Conservation (phyloP, 2,797 vertebrate genomes). For the Nannoperca obscura region DNA sequence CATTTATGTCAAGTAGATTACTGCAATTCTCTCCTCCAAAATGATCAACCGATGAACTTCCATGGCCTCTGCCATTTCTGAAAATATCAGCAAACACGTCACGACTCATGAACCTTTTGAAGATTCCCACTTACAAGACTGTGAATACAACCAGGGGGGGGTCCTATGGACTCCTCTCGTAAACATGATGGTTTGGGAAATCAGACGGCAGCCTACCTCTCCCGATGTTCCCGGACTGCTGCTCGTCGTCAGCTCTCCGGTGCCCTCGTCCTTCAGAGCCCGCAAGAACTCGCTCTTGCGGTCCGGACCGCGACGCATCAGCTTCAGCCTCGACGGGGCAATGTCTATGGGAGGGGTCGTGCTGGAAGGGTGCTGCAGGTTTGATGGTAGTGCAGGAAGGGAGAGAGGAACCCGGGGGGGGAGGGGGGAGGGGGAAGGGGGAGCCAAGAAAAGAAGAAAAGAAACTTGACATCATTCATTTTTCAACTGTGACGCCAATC, state of each 20-base stretch:
- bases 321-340: slow-evolving; percentile 93
- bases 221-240: slow-evolving; percentile 93
- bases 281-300: slow-evolving; percentile 98
- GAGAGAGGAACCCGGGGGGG: neutral
- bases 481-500: neutral
- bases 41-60: too few relatives aligned
- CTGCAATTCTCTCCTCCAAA: too few relatives aligned
- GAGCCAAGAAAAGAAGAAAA: neutral
- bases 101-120: too few relatives aligned
- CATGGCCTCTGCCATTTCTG: too few relatives aligned
- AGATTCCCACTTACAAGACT: too few relatives aligned
- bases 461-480: neutral
- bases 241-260: slow-evolving; percentile 92
- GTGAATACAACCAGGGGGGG: too few relatives aligned
- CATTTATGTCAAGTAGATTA: too few relatives aligned
- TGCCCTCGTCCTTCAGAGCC: slow-evolving; percentile 95
- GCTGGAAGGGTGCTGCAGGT: slow-evolving; percentile 91
- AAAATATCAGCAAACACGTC: too few relatives aligned
- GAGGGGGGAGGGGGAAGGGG: too few relatives aligned
- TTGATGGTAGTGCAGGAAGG: neutral
- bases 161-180: too few relatives aligned
- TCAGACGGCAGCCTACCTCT: slow-evolving; percentile 84
- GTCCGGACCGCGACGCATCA: slow-evolving; percentile 96
- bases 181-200: neutral
- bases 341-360: slow-evolving; percentile 98